These are phyloP conservation scores for Apis laboriosa DNA, from an alignment of 1,140 invertebrate genomes.

Conservation along the genomic window DNA sequence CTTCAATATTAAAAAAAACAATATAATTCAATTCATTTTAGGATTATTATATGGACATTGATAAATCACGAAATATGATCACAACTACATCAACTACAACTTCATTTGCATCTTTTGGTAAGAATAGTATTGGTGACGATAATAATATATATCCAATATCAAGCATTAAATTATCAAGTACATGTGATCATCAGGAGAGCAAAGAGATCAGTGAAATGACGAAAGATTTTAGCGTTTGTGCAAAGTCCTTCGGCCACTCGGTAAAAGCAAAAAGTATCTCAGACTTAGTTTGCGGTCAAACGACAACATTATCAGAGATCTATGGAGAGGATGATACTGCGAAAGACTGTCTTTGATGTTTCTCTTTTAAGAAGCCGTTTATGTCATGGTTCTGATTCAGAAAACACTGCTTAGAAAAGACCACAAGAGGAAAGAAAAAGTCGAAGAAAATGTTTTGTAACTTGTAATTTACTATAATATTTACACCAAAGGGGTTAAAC, in stretches of 20 bases:
- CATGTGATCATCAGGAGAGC: constrained; percentile 66
- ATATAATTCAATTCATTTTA: constrained; percentile 52
- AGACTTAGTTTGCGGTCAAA: constrained; percentile 57
- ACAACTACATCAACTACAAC: constrained; percentile 77
- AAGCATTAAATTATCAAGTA: constrained; percentile 42
- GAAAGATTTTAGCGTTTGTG: constrained; percentile 77
- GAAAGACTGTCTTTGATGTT: constrained; percentile 78
- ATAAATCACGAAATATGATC: constrained; percentile 71
- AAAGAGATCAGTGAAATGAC: constrained; percentile 75
- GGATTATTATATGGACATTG: constrained; percentile 74
- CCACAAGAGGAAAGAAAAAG: background rate
- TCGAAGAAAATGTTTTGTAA: constrained; percentile 43
- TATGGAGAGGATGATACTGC: constrained; percentile 72
- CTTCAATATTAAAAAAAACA: constrained; percentile 8
- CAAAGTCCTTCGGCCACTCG: constrained; percentile 74
- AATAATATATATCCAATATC: constrained; percentile 65
- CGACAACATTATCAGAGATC: constrained; percentile 62
- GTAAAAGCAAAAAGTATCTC: constrained; percentile 64
- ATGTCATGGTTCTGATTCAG: constrained; percentile 66
- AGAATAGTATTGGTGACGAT: constrained; percentile 60
- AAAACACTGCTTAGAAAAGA: constrained; percentile 3
- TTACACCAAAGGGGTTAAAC: constrained; percentile 33
- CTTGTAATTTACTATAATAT: constrained; percentile 34
- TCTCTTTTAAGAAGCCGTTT: constrained; percentile 68
- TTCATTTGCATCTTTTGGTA: constrained; percentile 74